Conservation (phyloP, 2,113 vertebrate species). For the Otocyon megalotis region DNA sequence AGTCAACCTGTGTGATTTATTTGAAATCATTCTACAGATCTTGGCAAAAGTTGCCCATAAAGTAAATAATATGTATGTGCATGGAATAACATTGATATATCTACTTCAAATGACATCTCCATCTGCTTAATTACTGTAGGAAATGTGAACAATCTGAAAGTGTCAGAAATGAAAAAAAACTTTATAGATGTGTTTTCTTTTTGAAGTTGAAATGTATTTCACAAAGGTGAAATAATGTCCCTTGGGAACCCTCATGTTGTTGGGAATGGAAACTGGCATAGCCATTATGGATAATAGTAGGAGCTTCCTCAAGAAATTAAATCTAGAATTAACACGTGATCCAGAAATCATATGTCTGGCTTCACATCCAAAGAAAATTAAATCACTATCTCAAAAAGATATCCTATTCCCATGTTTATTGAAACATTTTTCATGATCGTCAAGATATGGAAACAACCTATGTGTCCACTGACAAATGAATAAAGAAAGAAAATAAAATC, state of each 20-base stretch:
- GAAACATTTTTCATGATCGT: background rate
- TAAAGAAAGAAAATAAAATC: background rate
- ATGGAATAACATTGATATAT: background rate
- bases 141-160: conserved; percentile 66
- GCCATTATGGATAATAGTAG: background rate
- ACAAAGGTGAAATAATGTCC: conserved; percentile 74
- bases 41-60: background rate
- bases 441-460: background rate
- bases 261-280: background rate
- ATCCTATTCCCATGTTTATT: background rate
- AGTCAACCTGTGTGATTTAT: background rate
- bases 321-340: background rate
- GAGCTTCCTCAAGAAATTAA: background rate
- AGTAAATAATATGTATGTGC: background rate
- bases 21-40: background rate
- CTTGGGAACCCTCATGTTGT: conserved; percentile 61
- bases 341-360: background rate
- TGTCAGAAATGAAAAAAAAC: conserved; percentile 64
- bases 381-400: background rate
- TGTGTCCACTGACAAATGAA: background rate
- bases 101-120: conserved; percentile 52
- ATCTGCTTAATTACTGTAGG: conserved; percentile 70
- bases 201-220: conserved; percentile 70
- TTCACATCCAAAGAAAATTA: background rate
- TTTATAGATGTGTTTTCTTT: conserved; percentile 67